Evolutionary conservation across 2,113 vertebrate species (phyloP).

Genomic region (Ptychochromis oligacanthus): DNA sequence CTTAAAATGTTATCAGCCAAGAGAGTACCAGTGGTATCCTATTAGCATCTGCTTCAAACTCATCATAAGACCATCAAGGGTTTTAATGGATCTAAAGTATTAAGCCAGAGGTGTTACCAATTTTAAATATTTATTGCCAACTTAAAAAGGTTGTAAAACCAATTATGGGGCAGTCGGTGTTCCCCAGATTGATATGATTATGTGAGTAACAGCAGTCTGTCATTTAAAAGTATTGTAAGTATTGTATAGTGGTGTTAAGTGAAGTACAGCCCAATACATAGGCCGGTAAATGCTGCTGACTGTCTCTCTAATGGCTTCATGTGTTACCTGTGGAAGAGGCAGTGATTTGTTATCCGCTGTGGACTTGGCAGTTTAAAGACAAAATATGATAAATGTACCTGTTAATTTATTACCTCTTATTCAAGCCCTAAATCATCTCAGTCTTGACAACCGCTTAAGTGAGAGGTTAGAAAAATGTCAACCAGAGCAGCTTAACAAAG

Average conservation of each 20-base stretch:
- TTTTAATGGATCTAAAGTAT: not conserved
- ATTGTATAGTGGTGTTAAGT: not conserved
- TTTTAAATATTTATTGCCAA: not conserved
- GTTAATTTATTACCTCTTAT: not conserved
- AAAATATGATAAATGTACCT: not conserved
- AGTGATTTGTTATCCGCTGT: constrained; percentile 3
- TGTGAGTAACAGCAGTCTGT: not conserved
- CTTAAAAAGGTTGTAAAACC: too few species aligned
- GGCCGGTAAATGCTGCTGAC: not conserved
- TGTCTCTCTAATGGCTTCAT: not conserved
- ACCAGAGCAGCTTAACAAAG: constrained; percentile 26
- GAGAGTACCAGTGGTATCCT: too few species aligned
- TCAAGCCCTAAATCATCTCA: not conserved
- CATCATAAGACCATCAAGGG: not conserved
- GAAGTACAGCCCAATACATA: not conserved
- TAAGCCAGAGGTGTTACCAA: not conserved
- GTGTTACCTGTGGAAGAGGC: not conserved
- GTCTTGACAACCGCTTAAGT: not conserved
- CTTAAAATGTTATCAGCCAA: too few species aligned
- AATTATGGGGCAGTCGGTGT: not conserved
- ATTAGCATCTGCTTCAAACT: too few species aligned
- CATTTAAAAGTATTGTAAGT: not conserved
- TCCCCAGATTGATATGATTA: not conserved
- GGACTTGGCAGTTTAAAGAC: not conserved
- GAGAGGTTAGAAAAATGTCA: constrained; percentile 7